Percentiles rank a stretch among this genome's conserved stretches.
Conservation (phyloP, 2,113 vertebrate species). For the Trogon surrucura region DNA sequence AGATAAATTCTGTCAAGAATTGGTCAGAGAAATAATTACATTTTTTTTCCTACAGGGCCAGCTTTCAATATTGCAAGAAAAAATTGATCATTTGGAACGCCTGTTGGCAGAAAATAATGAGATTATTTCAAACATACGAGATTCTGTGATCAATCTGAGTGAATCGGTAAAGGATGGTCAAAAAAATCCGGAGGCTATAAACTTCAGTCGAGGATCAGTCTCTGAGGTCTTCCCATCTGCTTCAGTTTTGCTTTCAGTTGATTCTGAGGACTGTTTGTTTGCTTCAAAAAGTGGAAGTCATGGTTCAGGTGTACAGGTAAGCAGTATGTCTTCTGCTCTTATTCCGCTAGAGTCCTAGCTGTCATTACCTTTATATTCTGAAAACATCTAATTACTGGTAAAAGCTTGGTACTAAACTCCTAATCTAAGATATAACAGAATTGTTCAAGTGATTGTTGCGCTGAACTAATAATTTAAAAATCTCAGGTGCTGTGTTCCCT, state of each 20-base stretch:
- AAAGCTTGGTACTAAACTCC: background rate
- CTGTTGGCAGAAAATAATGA: slow-evolving; percentile 91
- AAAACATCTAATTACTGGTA: background rate
- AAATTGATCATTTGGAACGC: slow-evolving; percentile 90
- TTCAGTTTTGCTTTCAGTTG: slow-evolving; percentile 54
- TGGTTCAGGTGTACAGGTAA: slow-evolving; percentile 83
- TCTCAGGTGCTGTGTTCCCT: background rate
- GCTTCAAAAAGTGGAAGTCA: slow-evolving; percentile 68
- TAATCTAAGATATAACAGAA: background rate
- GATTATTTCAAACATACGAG: slow-evolving; percentile 88
- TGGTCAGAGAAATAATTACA: slow-evolving; percentile 16
- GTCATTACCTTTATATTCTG: background rate
- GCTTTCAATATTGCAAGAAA: slow-evolving; percentile 87
- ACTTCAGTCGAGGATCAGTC: slow-evolving; percentile 74
- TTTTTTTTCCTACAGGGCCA: slow-evolving; percentile 79
- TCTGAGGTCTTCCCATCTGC: slow-evolving; percentile 54
- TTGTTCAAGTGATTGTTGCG: background rate
- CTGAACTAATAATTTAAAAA: background rate
- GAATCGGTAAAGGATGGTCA: slow-evolving; percentile 81
- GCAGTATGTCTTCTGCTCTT: background rate
- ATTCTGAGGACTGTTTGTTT: slow-evolving; percentile 79
- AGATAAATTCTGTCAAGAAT: background rate
- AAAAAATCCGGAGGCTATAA: slow-evolving; percentile 71
- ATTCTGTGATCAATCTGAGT: slow-evolving; percentile 85
- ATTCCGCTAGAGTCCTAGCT: background rate